Percentiles rank a stretch among this genome's conserved stretches.
Evolutionary conservation across 2,113 vertebrate species (phyloP).

Genomic region (Garra rufa): DNA sequence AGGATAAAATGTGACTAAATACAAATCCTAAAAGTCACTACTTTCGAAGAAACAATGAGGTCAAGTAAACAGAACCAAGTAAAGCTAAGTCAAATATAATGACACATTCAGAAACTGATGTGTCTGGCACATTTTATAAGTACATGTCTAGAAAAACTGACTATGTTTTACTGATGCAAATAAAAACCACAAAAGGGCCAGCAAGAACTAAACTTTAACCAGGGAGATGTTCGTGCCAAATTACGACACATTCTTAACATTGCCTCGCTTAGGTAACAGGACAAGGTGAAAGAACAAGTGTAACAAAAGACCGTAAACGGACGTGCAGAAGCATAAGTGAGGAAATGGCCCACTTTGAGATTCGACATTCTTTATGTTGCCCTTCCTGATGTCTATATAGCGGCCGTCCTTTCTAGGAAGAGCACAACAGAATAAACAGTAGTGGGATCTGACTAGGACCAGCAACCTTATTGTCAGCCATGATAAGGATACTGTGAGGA

Average conservation of each 20-base stretch:
- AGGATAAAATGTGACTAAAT: not conserved
- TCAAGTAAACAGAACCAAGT: not conserved
- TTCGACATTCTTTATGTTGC: not conserved
- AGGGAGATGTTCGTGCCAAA: not conserved
- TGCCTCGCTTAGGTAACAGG: not conserved
- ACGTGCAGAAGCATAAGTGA: not conserved
- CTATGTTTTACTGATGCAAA: not conserved
- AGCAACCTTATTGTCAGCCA: not conserved
- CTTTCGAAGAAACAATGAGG: conserved; percentile 15
- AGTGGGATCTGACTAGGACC: not conserved
- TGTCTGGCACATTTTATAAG: too few relatives aligned
- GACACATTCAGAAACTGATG: too few relatives aligned
- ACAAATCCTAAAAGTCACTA: conserved; percentile 16
- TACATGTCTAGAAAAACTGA: not conserved
- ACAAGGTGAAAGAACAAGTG: not conserved
- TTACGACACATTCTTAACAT: not conserved
- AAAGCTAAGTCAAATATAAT: not conserved
- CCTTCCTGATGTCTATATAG: not conserved
- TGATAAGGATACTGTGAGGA: not conserved
- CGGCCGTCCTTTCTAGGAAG: not conserved
- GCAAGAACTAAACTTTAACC: conserved; percentile 19
- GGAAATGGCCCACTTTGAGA: conserved; percentile 23
- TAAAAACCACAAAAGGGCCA: not conserved
- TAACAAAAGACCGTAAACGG: not conserved
- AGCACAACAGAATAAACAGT: not conserved